These are phyloP conservation scores for Macropodus opercularis DNA, from an alignment of 2,797 vertebrate genomes.

Conservation along the genomic window DNA sequence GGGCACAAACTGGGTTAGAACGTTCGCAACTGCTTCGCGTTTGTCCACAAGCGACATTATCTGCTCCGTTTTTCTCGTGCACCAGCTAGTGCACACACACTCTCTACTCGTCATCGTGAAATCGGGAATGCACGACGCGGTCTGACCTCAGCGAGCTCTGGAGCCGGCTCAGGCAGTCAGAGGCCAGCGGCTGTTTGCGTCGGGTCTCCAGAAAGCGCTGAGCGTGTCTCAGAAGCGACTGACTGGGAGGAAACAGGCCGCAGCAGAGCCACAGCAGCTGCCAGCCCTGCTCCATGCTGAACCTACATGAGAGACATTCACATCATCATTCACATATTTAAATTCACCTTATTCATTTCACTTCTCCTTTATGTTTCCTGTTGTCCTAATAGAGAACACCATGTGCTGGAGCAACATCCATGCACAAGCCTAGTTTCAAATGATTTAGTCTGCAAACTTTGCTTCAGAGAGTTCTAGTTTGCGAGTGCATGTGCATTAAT, in stretches of 20 bases:
- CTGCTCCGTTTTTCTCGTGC: not conserved
- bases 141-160: conserved; percentile 88
- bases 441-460: no score
- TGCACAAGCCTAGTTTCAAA: not conserved
- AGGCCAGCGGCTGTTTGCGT: conserved; percentile 81
- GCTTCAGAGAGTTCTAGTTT: no score
- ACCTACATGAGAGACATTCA: conserved; percentile 72
- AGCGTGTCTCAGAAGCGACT: conserved; percentile 86
- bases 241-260: conserved; percentile 91
- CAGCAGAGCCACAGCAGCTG: conserved; percentile 97
- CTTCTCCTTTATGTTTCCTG: conserved; percentile 1
- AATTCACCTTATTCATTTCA: not conserved
- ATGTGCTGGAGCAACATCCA: not conserved
- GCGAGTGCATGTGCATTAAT: no score
- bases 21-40: not conserved
- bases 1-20: not conserved
- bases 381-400: conserved; percentile 7
- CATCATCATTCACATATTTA: not conserved
- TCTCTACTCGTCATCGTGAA: not conserved
- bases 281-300: conserved; percentile 91
- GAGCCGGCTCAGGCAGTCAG: conserved; percentile 86
- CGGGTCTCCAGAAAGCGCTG: conserved; percentile 91
- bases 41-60: not conserved
- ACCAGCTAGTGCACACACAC: not conserved
- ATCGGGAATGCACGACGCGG: not conserved